These are phyloP conservation scores for Fragum sueziense DNA, from an alignment of 2,888 invertebrate genomes.

Conservation along the genomic window DNA sequence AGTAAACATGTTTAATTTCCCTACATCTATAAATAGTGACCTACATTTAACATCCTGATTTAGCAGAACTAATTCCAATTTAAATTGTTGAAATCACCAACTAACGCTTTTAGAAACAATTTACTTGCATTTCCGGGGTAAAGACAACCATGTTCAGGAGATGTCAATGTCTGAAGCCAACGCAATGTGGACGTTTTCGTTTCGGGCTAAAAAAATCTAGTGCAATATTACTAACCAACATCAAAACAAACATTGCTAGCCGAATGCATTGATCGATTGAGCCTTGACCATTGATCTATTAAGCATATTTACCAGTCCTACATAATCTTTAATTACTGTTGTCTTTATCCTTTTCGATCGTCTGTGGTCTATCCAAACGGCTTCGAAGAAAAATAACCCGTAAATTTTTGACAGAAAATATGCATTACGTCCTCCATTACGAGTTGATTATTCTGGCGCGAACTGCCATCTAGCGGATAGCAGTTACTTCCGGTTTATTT, in stretches of 20 bases:
- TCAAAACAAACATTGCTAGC: slow-evolving; percentile 15
- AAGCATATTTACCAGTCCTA: slow-evolving; percentile 5
- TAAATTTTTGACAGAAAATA: slow-evolving; percentile 20
- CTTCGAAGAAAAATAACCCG: background rate
- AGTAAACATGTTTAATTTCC: background rate
- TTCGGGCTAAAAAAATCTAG: slow-evolving; percentile 18
- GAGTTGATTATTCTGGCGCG: slow-evolving; percentile 63
- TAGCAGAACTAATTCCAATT: no score
- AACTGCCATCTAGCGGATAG: slow-evolving; percentile 59
- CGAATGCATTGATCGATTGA: background rate
- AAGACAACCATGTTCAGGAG: background rate
- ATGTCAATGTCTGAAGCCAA: background rate
- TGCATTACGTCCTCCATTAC: slow-evolving; percentile 54
- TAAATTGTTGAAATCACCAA: no score
- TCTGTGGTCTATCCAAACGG: background rate
- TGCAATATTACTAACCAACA: slow-evolving; percentile 11
- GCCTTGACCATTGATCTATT: background rate
- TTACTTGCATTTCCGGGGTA: no score
- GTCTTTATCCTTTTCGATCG: background rate
- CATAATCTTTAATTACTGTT: background rate
- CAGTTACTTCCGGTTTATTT: slow-evolving; percentile 30
- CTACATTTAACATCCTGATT: slow-evolving; percentile 14
- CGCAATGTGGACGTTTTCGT: background rate
- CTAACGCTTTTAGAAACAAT: no score
- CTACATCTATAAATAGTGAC: slow-evolving; percentile 19